These are phyloP conservation scores for Gorsachius magnificus DNA, from an alignment of 2,797 vertebrate genomes.

Conservation along the genomic window DNA sequence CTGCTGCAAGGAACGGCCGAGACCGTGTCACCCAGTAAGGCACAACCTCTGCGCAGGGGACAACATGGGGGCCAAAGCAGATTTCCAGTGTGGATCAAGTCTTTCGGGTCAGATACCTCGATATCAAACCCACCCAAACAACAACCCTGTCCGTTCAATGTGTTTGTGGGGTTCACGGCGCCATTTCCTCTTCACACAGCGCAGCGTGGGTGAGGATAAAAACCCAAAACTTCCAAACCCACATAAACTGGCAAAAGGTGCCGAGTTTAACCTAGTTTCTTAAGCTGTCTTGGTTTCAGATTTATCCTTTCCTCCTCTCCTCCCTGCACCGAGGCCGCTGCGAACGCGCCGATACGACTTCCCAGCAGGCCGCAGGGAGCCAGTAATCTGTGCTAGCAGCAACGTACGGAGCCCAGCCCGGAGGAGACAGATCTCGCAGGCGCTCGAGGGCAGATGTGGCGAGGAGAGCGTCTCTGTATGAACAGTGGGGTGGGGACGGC, in stretches of 20 bases:
- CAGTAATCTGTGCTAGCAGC: not conserved
- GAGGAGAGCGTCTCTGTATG: not conserved
- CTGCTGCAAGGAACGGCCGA: not conserved
- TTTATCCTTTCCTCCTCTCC: not conserved
- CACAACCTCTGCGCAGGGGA: too few species aligned
- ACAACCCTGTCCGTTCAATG: fast-evolving
- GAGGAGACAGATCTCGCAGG: not conserved
- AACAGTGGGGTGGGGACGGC: not conserved
- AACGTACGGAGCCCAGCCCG: not conserved
- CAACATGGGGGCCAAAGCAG: not conserved
- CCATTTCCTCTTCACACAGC: not conserved
- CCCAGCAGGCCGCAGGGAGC: not conserved
- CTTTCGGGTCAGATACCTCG: not conserved
- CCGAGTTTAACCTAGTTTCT: not conserved
- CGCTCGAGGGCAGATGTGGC: not conserved
- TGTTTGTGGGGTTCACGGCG: fast-evolving
- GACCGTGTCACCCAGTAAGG: too few species aligned
- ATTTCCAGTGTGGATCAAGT: fast-evolving
- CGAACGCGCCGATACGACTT: fast-evolving
- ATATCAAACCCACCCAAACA: not conserved
- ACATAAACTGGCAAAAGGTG: fast-evolving
- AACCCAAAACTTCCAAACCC: not conserved
- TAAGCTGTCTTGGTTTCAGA: not conserved
- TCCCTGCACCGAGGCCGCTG: not conserved
- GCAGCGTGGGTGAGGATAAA: fast-evolving